phyloP scores from a whole-genome alignment of 2,888 invertebrate species.

The Pollenia labialis region DNA sequence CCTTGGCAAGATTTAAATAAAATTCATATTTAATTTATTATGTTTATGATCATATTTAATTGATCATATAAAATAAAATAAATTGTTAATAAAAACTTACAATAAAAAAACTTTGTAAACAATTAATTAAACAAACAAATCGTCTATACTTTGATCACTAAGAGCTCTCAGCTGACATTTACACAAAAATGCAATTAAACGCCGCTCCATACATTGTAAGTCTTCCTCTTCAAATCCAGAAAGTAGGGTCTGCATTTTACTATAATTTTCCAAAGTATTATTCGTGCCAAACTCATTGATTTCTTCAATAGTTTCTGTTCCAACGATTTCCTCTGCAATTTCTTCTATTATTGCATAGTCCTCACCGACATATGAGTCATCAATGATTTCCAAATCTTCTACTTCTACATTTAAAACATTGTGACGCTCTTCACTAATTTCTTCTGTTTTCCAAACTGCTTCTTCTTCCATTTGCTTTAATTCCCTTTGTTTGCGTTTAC shows the following conservation, averaged over 20 bases:
- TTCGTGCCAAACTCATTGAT: slow-evolving; percentile 10
- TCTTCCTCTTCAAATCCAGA: slow-evolving; percentile 74
- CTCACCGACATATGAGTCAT: slow-evolving; percentile 63
- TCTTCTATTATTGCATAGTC: slow-evolving; percentile 65
- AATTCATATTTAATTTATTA: slow-evolving; percentile 68
- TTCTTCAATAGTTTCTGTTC: slow-evolving; percentile 50
- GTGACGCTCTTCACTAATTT: slow-evolving; percentile 62
- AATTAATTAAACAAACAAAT: slow-evolving; percentile 75
- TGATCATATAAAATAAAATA: neutral
- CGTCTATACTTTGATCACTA: slow-evolving; percentile 76
- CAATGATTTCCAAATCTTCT: slow-evolving; percentile 28
- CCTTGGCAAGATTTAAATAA: slow-evolving; percentile 84
- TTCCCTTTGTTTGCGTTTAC: slow-evolving; percentile 58
- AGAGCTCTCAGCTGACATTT: slow-evolving; percentile 79
- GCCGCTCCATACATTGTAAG: slow-evolving; percentile 76
- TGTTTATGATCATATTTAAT: neutral
- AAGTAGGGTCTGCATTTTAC: slow-evolving; percentile 75
- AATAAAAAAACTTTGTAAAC: slow-evolving; percentile 14
- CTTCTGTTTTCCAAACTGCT: slow-evolving; percentile 63
- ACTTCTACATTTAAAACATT: slow-evolving; percentile 54
- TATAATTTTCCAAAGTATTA: slow-evolving; percentile 69
- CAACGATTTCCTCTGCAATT: slow-evolving; percentile 68
- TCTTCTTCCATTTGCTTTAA: slow-evolving; percentile 45
- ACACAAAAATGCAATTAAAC: slow-evolving; percentile 78
- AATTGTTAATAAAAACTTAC: slow-evolving; percentile 39